Evolutionary conservation across 2,113 vertebrate species (phyloP).

Genomic region (Leucoraja erinaceus): DNA sequence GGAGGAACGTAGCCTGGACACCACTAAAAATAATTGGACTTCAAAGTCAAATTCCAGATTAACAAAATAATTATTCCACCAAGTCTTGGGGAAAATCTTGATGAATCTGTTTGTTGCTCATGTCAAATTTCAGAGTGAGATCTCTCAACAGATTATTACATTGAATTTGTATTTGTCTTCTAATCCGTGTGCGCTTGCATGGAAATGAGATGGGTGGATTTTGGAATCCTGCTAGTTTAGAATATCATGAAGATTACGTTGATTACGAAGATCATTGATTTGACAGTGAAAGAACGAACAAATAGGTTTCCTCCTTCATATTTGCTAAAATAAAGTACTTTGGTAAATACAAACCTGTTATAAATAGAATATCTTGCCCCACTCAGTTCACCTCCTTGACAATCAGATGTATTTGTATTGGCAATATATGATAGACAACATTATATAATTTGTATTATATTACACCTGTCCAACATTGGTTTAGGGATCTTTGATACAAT

Average conservation of each 20-base stretch:
- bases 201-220: not conserved
- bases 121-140: not conserved
- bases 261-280: conserved; percentile 3
- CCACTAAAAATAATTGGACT: not conserved
- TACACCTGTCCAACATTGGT: not conserved
- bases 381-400: not conserved
- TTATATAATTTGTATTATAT: not conserved
- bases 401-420: conserved; percentile 8
- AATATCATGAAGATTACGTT: not conserved
- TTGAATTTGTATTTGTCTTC: not conserved
- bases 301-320: not conserved
- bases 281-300: not conserved
- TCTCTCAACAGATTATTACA: not conserved
- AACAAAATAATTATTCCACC: not conserved
- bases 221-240: not conserved
- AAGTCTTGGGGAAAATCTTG: not conserved
- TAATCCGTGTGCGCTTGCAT: not conserved
- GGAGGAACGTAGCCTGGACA: not conserved
- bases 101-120: not conserved
- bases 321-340: not conserved
- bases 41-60: not conserved
- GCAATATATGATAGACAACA: conserved; percentile 9
- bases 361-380: not conserved
- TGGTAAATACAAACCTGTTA: not conserved
- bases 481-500: not conserved